phyloP scores from a whole-genome alignment of 2,113 vertebrate genomes.

The Phalacrocorax pelagicus region DNA sequence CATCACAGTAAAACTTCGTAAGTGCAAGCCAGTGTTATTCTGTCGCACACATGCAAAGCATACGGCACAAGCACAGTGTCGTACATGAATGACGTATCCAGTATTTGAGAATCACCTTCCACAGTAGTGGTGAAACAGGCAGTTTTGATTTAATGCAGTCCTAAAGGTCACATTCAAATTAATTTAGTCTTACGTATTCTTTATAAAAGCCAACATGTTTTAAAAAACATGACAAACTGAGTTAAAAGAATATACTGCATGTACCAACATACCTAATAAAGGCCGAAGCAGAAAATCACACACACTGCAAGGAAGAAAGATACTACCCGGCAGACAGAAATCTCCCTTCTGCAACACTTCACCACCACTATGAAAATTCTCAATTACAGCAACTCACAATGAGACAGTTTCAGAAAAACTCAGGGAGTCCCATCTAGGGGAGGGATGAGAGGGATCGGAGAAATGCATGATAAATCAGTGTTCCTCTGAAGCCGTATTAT shows the following conservation, averaged over 20 bases:
- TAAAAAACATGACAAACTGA: background rate
- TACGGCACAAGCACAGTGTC: background rate
- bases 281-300: background rate
- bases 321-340: background rate
- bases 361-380: slow-evolving; percentile 68
- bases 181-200: background rate
- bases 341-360: slow-evolving; percentile 36
- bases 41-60: slow-evolving; percentile 49
- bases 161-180: background rate
- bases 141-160: background rate
- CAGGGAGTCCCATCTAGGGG: background rate
- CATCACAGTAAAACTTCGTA: background rate
- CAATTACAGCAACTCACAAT: slow-evolving; percentile 52
- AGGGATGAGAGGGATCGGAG: background rate
- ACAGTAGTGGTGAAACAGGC: slow-evolving; percentile 60
- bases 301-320: background rate
- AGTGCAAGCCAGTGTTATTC: background rate
- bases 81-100: background rate
- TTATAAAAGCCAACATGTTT: background rate
- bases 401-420: background rate
- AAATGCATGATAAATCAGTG: background rate
- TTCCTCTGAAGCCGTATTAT: background rate
- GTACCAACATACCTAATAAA: background rate
- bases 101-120: slow-evolving; percentile 58
- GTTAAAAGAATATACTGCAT: background rate